A percentile compares a stretch with the other conserved stretches of the same genome.
These are phyloP conservation scores for Peromyscus aztecus DNA, from an alignment of 2,797 vertebrate species.

Conservation along the genomic window DNA sequence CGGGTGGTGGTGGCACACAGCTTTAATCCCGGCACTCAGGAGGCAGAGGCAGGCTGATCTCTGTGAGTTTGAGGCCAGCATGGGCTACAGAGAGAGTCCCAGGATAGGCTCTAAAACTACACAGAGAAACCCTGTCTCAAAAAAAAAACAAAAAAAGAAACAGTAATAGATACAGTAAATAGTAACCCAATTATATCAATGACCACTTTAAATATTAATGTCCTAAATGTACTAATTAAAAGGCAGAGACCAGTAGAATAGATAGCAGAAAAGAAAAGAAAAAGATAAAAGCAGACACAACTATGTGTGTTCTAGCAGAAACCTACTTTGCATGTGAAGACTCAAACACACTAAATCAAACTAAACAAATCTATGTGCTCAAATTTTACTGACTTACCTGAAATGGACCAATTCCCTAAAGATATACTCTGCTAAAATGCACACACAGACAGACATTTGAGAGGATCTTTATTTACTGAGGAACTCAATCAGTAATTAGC, in stretches of 20 bases:
- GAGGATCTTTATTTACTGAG: not conserved
- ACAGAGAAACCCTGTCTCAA: too few relatives aligned
- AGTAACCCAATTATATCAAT: constrained; percentile 19
- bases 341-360: not conserved
- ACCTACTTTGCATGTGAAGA: constrained; percentile 39
- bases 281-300: not conserved
- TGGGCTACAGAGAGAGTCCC: too few relatives aligned
- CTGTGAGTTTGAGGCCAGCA: too few relatives aligned
- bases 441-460: constrained; percentile 18
- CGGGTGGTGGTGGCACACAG: too few relatives aligned
- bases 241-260: not conserved
- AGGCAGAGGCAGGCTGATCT: too few relatives aligned
- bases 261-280: not conserved
- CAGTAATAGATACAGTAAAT: not conserved
- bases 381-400: constrained; percentile 1
- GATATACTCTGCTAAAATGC: constrained; percentile 5
- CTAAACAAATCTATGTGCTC: not conserved
- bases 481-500: constrained; percentile 52
- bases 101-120: too few relatives aligned
- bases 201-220: not conserved
- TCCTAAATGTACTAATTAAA: constrained; percentile 41
- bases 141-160: not conserved
- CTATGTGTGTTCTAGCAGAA: not conserved
- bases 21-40: too few relatives aligned
- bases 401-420: constrained; percentile 41